Percentiles rank a stretch among this genome's conserved stretches.
Conservation (phyloP, 2,888 invertebrate genomes). For the Hirtodrosophila duncani region DNA sequence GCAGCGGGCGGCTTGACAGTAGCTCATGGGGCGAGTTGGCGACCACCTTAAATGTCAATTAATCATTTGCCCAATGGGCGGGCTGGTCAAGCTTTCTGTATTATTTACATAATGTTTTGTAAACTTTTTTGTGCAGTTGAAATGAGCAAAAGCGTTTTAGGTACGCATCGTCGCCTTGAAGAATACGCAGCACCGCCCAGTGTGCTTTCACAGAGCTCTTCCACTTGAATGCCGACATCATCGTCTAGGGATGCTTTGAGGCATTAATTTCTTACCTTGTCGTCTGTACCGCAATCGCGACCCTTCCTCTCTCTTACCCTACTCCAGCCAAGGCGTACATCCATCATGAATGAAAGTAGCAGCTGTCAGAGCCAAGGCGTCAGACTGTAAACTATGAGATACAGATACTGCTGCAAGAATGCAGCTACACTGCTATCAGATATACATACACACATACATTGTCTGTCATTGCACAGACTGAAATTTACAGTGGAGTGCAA, state of each 20-base stretch:
- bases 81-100: constrained; percentile 15
- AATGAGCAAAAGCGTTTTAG: constrained; percentile 32
- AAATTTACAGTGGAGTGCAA: constrained; percentile 40
- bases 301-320: constrained; percentile 24
- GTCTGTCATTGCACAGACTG: constrained; percentile 1
- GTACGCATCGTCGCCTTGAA: background rate
- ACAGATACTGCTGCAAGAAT: too few relatives aligned
- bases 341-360: constrained; percentile 58
- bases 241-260: constrained; percentile 61
- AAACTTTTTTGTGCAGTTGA: constrained; percentile 21
- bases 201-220: constrained; percentile 22
- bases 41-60: constrained; percentile 12
- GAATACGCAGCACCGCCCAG: too few relatives aligned
- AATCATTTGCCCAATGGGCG: constrained; percentile 37
- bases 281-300: too few relatives aligned
- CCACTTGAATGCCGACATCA: constrained; percentile 57
- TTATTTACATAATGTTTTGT: constrained; percentile 20
- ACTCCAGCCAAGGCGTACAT: constrained; percentile 55
- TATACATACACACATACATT: constrained; percentile 13
- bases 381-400: constrained; percentile 74
- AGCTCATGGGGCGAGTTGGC: constrained; percentile 4
- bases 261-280: constrained; percentile 64
- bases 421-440: constrained; percentile 13
- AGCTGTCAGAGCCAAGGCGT: constrained; percentile 52
- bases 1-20: constrained; percentile 14